These are phyloP conservation scores for Pollicipes pollicipes DNA, from an alignment of 1,140 invertebrate species.

Conservation along the genomic window DNA sequence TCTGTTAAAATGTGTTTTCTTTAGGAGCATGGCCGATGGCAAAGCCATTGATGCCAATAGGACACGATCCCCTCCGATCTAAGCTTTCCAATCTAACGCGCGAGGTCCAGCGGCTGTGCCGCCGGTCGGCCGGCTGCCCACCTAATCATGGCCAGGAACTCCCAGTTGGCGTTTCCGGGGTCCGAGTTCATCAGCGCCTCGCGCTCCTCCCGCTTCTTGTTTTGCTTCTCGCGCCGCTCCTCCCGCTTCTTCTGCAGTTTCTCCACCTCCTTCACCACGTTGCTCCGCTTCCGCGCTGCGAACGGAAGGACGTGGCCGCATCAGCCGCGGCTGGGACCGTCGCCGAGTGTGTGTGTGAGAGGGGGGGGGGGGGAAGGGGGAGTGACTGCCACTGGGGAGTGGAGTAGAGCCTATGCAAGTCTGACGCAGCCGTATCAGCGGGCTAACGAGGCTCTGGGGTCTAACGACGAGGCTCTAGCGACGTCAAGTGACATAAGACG, in stretches of 20 bases:
- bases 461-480: too few relatives aligned
- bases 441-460: too few relatives aligned
- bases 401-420: too few relatives aligned
- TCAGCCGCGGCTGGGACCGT: neutral
- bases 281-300: slow-evolving; percentile 39
- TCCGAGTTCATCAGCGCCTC: slow-evolving; percentile 74
- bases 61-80: too few relatives aligned
- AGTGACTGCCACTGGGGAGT: neutral
- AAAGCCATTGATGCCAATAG: too few relatives aligned
- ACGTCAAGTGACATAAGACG: too few relatives aligned
- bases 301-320: neutral
- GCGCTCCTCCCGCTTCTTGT: slow-evolving; percentile 80
- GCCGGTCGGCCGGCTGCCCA: too few relatives aligned
- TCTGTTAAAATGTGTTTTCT: too few relatives aligned
- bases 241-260: slow-evolving; percentile 87
- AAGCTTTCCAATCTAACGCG: too few relatives aligned
- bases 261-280: slow-evolving; percentile 92
- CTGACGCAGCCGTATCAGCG: too few relatives aligned
- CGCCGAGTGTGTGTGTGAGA: neutral
- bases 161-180: slow-evolving; percentile 92
- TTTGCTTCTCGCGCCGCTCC: slow-evolving; percentile 74
- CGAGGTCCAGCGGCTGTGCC: too few relatives aligned
- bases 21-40: too few relatives aligned
- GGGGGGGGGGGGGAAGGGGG: neutral
- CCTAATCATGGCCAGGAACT: slow-evolving; percentile 91